Evolutionary conservation across 2,888 invertebrate species (phyloP).

Genomic region (Tachina lurida): DNA sequence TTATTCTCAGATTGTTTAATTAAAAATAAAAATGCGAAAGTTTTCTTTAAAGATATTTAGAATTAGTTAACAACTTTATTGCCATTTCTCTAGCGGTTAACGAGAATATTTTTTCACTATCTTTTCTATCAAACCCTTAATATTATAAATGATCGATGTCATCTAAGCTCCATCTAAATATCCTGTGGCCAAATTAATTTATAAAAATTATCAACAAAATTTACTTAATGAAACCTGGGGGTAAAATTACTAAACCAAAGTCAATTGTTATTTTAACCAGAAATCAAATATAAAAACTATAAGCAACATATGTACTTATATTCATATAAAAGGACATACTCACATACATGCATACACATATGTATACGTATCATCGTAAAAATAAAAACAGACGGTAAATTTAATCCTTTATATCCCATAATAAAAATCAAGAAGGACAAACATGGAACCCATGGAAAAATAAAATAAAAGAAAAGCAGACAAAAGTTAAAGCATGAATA

Average conservation of each 20-base stretch:
- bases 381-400: conserved; percentile 66
- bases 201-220: conserved; percentile 61
- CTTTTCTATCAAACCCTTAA: background rate
- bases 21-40: too few relatives aligned
- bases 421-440: conserved; percentile 66
- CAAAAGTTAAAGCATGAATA: conserved; percentile 53
- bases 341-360: background rate
- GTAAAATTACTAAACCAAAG: conserved; percentile 52
- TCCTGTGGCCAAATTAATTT: conserved; percentile 65
- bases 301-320: conserved; percentile 54
- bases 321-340: conserved; percentile 17
- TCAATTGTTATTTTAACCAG: conserved; percentile 63
- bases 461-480: conserved; percentile 13
- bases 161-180: conserved; percentile 14
- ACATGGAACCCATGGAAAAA: conserved; percentile 20
- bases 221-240: conserved; percentile 29
- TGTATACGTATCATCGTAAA: conserved; percentile 41
- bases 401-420: conserved; percentile 71
- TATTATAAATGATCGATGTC: conserved; percentile 40
- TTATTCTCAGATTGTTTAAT: too few relatives aligned
- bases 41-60: too few relatives aligned
- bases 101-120: too few relatives aligned
- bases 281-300: conserved; percentile 33
- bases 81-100: too few relatives aligned
- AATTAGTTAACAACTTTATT: too few relatives aligned